These are phyloP conservation scores for Dipodomys stephensi DNA, from an alignment of 2,113 vertebrate species.

Conservation along the genomic window DNA sequence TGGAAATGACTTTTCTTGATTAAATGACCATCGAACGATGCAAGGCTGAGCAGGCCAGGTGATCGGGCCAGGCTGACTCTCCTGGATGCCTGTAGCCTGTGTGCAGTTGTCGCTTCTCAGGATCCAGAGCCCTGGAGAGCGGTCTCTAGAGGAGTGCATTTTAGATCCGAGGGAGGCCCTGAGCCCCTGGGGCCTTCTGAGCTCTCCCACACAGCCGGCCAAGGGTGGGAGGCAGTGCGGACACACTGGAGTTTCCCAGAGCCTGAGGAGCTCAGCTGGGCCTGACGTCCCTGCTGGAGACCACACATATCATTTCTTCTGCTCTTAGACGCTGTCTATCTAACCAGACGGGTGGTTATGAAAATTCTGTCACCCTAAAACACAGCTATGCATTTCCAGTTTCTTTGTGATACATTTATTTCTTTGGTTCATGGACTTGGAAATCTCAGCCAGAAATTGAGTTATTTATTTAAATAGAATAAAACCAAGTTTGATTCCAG, in stretches of 20 bases:
- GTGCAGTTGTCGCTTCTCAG: not conserved
- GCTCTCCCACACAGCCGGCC: no score
- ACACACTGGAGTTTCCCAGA: not conserved
- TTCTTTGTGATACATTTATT: constrained; percentile 14
- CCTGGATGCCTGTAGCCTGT: not conserved
- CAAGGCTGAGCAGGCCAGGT: not conserved
- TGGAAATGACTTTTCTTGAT: not conserved
- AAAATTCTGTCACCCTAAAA: not conserved
- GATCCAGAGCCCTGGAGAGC: not conserved
- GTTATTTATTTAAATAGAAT: constrained; percentile 3
- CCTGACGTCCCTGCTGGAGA: constrained; percentile 17
- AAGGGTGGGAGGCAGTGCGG: no score
- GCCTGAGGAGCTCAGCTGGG: not conserved
- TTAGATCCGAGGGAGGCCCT: no score
- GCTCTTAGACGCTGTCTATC: not conserved
- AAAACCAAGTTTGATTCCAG: constrained; percentile 7
- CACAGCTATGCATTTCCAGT: not conserved
- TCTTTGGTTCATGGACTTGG: constrained; percentile 10
- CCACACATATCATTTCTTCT: not conserved
- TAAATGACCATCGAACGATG: not conserved
- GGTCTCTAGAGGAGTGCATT: not conserved
- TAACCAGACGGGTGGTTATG: not conserved
- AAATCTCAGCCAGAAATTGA: not conserved
- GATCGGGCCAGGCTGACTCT: not conserved
- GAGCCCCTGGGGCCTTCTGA: no score